These are phyloP conservation scores for Nomada fabriciana DNA, from an alignment of 2,888 invertebrate genomes.

Conservation along the genomic window DNA sequence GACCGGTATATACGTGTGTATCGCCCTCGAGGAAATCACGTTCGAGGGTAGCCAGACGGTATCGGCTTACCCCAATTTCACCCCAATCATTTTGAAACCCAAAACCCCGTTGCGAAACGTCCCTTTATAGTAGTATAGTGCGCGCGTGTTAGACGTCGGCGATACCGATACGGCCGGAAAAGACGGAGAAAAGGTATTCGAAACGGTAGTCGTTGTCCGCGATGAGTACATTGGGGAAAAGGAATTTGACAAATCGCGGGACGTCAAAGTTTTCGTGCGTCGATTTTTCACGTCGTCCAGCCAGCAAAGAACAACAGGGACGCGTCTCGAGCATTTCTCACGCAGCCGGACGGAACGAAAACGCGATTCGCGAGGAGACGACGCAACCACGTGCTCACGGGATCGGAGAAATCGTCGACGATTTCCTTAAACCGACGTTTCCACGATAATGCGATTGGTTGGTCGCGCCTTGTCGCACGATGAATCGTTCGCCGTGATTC, in stretches of 20 bases:
- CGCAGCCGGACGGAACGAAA: conserved; percentile 80
- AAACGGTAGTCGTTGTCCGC: conserved; percentile 57
- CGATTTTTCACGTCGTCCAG: conserved; percentile 81
- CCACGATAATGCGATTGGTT: conserved; percentile 74
- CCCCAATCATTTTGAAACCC: conserved; percentile 84
- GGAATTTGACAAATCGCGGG: conserved; percentile 81
- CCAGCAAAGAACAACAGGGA: conserved; percentile 72
- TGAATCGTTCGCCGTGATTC: conserved; percentile 60
- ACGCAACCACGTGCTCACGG: conserved; percentile 35
- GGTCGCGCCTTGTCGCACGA: conserved; percentile 59
- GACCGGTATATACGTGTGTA: conserved; percentile 69
- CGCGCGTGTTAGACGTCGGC: conserved; percentile 69
- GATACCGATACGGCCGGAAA: conserved; percentile 79
- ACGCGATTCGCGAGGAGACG: conserved; percentile 54
- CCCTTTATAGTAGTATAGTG: conserved; percentile 49
- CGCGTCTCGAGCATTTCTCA: conserved; percentile 79
- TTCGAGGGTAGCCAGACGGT: conserved; percentile 72
- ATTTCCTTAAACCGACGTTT: conserved; percentile 76
- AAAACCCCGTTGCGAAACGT: conserved; percentile 75
- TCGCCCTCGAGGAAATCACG: conserved; percentile 68
- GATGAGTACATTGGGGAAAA: conserved; percentile 19
- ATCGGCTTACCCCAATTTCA: conserved; percentile 84
- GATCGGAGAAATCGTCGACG: conserved; percentile 72
- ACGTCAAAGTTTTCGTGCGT: conserved; percentile 80
- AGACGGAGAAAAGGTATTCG: conserved; percentile 58